These are phyloP conservation scores for Tetrax tetrax DNA, from an alignment of 2,113 vertebrate genomes.

Conservation along the genomic window DNA sequence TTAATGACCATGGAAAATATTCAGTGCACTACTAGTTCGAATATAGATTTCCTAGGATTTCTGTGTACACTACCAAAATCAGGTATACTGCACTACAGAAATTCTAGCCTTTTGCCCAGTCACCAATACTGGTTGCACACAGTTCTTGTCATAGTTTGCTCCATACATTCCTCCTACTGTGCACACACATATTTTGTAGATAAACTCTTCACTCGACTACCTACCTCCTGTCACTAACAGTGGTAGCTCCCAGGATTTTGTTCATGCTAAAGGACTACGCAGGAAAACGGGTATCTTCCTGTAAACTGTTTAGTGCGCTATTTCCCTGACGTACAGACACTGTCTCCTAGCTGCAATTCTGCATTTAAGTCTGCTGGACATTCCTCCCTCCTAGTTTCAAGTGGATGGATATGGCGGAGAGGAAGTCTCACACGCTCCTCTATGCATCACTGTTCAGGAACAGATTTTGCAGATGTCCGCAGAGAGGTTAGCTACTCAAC, in stretches of 20 bases:
- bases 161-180: not conserved
- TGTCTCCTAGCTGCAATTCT: not conserved
- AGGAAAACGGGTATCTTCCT: not conserved
- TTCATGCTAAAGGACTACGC: not conserved
- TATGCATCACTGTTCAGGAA: not conserved
- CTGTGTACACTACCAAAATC: not conserved
- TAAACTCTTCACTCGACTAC: not conserved
- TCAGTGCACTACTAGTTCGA: not conserved
- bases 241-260: not conserved
- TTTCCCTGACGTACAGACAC: not conserved
- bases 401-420: not conserved
- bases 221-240: not conserved
- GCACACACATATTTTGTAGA: not conserved
- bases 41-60: not conserved
- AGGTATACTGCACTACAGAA: not conserved
- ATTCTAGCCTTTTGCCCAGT: not conserved
- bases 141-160: not conserved
- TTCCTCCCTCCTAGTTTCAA: not conserved
- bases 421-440: not conserved
- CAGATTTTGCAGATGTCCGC: not conserved
- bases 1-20: not conserved
- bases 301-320: not conserved
- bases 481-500: not conserved
- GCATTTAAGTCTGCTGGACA: not conserved
- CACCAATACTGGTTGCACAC: not conserved